A percentile compares a stretch with the other conserved stretches of the same genome.
Conservation (phyloP, 2,113 vertebrate genomes). For the Oxyura jamaicensis region DNA sequence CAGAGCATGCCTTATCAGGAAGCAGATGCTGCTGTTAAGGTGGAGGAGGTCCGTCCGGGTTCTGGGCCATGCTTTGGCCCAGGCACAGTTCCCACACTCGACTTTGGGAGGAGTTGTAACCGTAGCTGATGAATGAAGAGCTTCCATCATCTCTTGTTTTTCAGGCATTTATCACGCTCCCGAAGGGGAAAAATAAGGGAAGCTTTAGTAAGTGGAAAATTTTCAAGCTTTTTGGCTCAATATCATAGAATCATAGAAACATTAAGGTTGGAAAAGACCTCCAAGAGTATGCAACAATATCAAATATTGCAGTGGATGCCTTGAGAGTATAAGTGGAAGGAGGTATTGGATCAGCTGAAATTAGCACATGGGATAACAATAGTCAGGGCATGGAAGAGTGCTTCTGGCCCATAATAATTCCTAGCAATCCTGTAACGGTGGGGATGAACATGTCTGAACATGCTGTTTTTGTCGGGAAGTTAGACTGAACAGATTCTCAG, state of each 20-base stretch:
- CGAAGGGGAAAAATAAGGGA: not conserved
- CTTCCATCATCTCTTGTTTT: constrained; percentile 23
- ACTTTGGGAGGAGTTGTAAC: not conserved
- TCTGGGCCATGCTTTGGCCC: not conserved
- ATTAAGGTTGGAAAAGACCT: no score
- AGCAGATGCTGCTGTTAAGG: constrained; percentile 60
- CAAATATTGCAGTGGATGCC: not conserved
- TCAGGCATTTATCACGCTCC: not conserved
- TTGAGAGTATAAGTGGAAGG: not conserved
- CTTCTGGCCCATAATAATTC: not conserved
- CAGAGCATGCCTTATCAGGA: constrained; percentile 60
- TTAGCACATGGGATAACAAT: rapidly evolving
- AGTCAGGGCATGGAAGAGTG: rapidly evolving
- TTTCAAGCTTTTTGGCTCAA: not conserved
- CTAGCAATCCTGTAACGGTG: not conserved
- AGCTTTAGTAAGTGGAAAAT: not conserved
- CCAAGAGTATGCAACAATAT: not conserved
- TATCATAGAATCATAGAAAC: no score
- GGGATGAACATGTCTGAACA: not conserved
- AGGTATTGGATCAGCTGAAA: not conserved
- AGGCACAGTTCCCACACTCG: not conserved
- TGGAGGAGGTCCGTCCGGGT: constrained; percentile 50
- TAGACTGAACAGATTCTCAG: not conserved
- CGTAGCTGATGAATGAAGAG: not conserved
- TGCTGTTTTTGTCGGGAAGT: not conserved